Evolutionary conservation across 2,888 invertebrate species (phyloP), one percentile per base, ranked within the genome.

Genomic region (Hemicrepidius hirtus): DNA sequence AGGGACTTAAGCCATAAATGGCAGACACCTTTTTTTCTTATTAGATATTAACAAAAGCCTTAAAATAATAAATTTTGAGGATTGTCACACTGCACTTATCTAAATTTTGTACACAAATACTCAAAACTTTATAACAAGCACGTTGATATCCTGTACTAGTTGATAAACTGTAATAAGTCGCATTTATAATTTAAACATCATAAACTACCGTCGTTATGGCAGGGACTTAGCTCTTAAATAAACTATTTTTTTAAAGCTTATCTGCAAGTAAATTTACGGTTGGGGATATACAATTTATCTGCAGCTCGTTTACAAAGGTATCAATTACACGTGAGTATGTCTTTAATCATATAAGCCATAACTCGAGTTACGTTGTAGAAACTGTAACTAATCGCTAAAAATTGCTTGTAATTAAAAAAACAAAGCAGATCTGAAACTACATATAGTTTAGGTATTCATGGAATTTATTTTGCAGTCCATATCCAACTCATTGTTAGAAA

Each of bases 241-340:
- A 37, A 57, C 18, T 37, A 57, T 37, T 20, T 55, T n/a, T 18
- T 35, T n/a, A 37, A 37, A n/a, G 18, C 57, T 18, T 37, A 55
- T 55, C 35, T 57, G 10, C 53, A 9, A 16, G 35, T n/a, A 37
- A 20, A 57, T 37, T 37, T 37, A 57, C 20, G 49, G 18, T 12
- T 9, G 49, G 0, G 3, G 12, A 49, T 49, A 49, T 49, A 20
- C 49, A 49, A 21, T 49, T 49, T 49, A 49, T 21, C 12, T 21
- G 0, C 3, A 20, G 12, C 18, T 21, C 9, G 9, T 49, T 49
- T 21, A 21, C 20, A 20, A 49, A 49, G 12, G 49, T 49, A 21
- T 21, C 49, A 12, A 49, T 49, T 49, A 49, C 49, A 49, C 49
- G 49, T 49, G 49, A 12, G 21, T 18, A 20, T 18, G 49, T 1